Evolutionary conservation across 2,113 vertebrate species (phyloP).

Genomic region (Spizaetus ornatus): DNA sequence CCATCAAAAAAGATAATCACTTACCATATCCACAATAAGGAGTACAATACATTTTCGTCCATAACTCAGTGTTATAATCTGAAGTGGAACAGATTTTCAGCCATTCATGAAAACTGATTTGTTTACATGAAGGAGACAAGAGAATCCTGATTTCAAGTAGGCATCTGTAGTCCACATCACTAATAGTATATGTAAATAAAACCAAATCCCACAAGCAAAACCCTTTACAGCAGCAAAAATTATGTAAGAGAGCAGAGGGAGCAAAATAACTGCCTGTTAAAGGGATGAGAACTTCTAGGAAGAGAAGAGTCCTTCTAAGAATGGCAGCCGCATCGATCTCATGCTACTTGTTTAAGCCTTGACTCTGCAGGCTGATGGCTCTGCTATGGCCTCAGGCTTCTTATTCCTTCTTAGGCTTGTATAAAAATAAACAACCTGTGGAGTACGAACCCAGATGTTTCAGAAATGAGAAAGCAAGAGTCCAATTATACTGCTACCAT

Average conservation of each 20-base stretch:
- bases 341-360: background rate
- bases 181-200: background rate
- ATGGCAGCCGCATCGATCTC: background rate
- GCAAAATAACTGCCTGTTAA: background rate
- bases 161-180: background rate
- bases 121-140: background rate
- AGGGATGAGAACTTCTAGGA: conserved; percentile 8
- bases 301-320: conserved; percentile 18
- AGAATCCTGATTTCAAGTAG: background rate
- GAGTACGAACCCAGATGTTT: background rate
- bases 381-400: background rate
- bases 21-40: background rate
- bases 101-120: background rate
- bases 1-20: background rate
- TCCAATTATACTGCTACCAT: background rate
- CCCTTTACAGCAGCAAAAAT: background rate
- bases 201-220: background rate
- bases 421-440: background rate
- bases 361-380: background rate
- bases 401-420: background rate
- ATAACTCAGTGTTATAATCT: background rate
- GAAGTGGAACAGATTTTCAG: background rate
- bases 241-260: background rate
- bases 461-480: background rate
- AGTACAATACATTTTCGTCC: background rate